Evolutionary conservation across 2,113 vertebrate species (phyloP).

Genomic region (Calonectris borealis): DNA sequence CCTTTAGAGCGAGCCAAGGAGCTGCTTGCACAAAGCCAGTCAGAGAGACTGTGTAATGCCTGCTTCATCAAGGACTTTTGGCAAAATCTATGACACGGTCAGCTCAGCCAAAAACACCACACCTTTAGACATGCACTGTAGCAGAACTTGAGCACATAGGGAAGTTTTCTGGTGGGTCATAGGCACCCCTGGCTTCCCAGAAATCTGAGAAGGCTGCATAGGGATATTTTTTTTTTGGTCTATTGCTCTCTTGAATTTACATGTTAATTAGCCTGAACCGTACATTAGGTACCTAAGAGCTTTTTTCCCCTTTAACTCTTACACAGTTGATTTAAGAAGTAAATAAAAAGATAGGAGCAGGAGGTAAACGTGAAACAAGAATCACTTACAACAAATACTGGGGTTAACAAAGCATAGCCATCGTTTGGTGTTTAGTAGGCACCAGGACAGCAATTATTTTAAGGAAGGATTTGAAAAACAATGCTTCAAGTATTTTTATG

Average conservation of each 20-base stretch:
- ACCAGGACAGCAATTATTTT: slow-evolving; percentile 27
- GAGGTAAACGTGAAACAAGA: neutral
- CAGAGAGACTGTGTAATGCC: slow-evolving; percentile 40
- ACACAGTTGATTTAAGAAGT: neutral
- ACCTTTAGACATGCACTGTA: neutral
- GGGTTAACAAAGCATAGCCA: neutral
- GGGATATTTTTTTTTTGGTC: neutral
- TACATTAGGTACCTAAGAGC: neutral
- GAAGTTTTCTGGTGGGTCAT: neutral
- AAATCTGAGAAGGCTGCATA: neutral
- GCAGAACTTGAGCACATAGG: neutral
- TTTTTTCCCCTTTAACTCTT: neutral
- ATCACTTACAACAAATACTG: neutral
- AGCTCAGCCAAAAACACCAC: neutral
- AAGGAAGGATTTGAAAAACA: slow-evolving; percentile 35
- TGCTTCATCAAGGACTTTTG: slow-evolving; percentile 51
- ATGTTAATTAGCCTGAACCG: neutral
- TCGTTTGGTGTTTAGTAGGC: neutral
- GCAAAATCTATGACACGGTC: slow-evolving; percentile 33
- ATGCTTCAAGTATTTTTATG: slow-evolving; percentile 23
- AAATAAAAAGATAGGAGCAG: neutral
- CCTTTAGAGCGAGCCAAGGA: neutral
- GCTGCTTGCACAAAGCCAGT: neutral
- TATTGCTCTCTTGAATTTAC: neutral
- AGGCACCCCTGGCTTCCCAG: neutral